Conservation (phyloP, 2,797 vertebrate genomes). For the Cuculus canorus region DNA sequence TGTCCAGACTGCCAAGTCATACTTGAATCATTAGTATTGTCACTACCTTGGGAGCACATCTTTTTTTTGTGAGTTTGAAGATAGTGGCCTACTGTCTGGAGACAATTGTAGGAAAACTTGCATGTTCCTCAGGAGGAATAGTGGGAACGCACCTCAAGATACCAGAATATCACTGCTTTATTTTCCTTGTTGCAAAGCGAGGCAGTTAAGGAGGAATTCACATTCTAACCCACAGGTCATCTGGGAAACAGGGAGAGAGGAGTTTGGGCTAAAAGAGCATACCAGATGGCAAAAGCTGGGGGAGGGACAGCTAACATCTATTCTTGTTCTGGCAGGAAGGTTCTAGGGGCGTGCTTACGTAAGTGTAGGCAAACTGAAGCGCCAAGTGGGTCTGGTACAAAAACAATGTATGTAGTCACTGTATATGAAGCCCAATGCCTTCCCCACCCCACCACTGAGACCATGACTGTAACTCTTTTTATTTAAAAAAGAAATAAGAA, state of each 20-base stretch:
- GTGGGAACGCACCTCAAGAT: neutral
- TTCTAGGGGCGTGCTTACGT: rapidly evolving
- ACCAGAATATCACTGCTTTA: neutral
- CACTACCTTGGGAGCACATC: neutral
- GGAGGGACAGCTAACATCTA: no score
- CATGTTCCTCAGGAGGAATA: neutral
- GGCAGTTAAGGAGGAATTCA: neutral
- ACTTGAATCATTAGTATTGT: neutral
- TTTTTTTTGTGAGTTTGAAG: neutral
- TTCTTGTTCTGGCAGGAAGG: neutral
- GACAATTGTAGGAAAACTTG: neutral
- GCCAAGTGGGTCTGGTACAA: neutral
- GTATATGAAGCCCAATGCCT: no score
- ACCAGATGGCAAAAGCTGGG: neutral
- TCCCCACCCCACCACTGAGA: no score
- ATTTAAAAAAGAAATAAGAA: no score
- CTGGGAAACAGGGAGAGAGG: neutral
- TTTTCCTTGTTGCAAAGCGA: neutral
- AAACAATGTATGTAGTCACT: neutral
- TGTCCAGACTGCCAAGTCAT: neutral
- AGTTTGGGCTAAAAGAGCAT: neutral
- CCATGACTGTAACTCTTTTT: no score
- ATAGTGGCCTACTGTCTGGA: neutral
- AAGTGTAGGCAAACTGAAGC: neutral
- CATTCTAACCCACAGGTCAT: neutral